Percentiles rank a stretch among this genome's conserved stretches.
phyloP scores from a whole-genome alignment of 2,888 invertebrate species.

The Colletes collaris region DNA sequence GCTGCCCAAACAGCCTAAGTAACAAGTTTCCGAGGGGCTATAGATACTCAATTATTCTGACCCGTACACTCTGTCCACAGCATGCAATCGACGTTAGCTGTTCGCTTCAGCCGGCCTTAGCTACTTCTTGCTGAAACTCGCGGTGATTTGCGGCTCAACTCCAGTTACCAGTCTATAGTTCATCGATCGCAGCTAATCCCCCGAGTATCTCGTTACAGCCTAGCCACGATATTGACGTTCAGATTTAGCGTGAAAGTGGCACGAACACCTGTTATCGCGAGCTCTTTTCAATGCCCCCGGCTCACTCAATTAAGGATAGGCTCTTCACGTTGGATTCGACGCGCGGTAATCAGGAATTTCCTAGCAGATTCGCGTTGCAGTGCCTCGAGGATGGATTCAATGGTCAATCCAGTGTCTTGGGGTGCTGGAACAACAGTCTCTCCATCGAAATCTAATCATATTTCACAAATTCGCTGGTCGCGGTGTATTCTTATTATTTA shows the following conservation, averaged over 20 bases:
- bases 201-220: conserved; percentile 30
- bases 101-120: conserved; percentile 3
- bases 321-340: not conserved
- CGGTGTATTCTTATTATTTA: too few relatives aligned
- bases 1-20: not conserved
- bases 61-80: not conserved
- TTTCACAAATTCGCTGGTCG: not conserved
- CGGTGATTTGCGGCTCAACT: not conserved
- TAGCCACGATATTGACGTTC: conserved; percentile 31
- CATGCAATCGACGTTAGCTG: conserved; percentile 7
- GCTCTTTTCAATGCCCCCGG: conserved; percentile 21
- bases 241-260: conserved; percentile 21
- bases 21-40: not conserved
- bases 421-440: conserved; percentile 6
- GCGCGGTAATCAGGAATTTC: conserved; percentile 5
- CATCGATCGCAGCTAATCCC: conserved; percentile 36
- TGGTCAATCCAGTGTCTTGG: conserved; percentile 3
- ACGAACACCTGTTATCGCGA: conserved; percentile 31
- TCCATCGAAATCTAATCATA: conserved; percentile 36
- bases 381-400: conserved; percentile 31
- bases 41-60: conserved; percentile 6
- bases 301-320: conserved; percentile 21
- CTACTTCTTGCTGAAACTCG: conserved; percentile 4
- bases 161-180: not conserved
- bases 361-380: not conserved